phyloP scores from a whole-genome alignment of 2,113 vertebrate genomes.

The Furnarius figulus region DNA sequence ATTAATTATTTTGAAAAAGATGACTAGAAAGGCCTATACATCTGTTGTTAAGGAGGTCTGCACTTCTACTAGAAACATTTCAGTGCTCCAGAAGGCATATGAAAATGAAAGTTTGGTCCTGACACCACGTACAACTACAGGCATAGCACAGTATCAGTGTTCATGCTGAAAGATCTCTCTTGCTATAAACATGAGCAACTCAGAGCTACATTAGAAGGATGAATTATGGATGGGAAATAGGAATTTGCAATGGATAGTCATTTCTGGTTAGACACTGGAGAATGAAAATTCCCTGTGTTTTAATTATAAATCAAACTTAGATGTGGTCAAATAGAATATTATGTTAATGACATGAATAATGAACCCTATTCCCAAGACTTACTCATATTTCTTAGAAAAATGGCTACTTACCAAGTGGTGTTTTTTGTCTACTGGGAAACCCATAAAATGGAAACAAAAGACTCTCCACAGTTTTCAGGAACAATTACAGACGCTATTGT shows the following conservation, averaged over 20 bases:
- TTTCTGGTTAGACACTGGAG: conserved; percentile 36
- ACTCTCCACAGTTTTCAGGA: conserved; percentile 49
- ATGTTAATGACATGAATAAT: conserved; percentile 55
- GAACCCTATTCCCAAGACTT: conserved; percentile 40
- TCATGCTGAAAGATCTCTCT: not conserved
- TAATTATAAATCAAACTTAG: conserved; percentile 61
- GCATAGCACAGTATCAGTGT: not conserved
- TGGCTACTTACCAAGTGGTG: conserved; percentile 18
- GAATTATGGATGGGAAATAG: conserved; percentile 44
- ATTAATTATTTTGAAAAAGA: conserved; percentile 5
- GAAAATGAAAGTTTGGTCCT: conserved; percentile 24
- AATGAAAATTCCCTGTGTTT: conserved; percentile 42
- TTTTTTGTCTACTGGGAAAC: conserved; percentile 33
- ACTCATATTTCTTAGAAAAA: conserved; percentile 58
- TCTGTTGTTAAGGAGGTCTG: not conserved
- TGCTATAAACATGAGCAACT: conserved; percentile 13
- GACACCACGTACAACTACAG: not conserved
- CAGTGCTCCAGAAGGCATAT: not conserved
- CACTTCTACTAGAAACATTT: not conserved
- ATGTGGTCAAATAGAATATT: conserved; percentile 54
- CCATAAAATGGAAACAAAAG: conserved; percentile 52
- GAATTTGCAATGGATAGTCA: conserved; percentile 44
- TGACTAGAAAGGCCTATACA: not conserved
- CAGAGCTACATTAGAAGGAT: conserved; percentile 32
- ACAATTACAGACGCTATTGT: conserved; percentile 37